Percentiles rank a stretch among this genome's conserved stretches.
These are phyloP conservation scores for Mayetiola destructor DNA, from an alignment of 2,888 invertebrate species.

Conservation along the genomic window DNA sequence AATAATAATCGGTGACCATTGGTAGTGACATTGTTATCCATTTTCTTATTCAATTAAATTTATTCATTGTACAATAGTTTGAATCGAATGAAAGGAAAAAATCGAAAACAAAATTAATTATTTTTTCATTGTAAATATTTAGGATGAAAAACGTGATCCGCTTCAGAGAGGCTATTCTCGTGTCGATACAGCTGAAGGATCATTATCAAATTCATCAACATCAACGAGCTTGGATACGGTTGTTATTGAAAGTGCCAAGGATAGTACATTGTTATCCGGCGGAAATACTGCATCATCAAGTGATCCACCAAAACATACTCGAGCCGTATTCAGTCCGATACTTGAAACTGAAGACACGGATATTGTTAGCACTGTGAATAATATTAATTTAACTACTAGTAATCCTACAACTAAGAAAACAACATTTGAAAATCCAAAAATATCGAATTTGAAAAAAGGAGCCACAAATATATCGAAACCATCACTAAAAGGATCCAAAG, in stretches of 20 bases:
- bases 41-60: not conserved
- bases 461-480: constrained; percentile 17
- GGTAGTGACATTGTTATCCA: no score
- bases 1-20: no score
- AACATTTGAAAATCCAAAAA: constrained; percentile 26
- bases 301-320: constrained; percentile 4
- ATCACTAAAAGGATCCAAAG: constrained; percentile 33
- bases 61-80: not conserved
- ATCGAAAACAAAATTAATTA: no score
- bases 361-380: constrained; percentile 5
- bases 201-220: constrained; percentile 45
- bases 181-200: constrained; percentile 31
- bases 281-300: constrained; percentile 14
- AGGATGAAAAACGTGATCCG: constrained; percentile 22
- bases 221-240: constrained; percentile 44
- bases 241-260: constrained; percentile 19
- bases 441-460: constrained; percentile 7
- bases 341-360: constrained; percentile 16
- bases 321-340: constrained; percentile 16
- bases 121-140: not conserved
- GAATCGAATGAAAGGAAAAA: no score
- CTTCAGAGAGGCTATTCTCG: constrained; percentile 31
- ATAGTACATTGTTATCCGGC: constrained; percentile 16
- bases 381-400: constrained; percentile 11
- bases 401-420: constrained; percentile 21